A percentile compares a stretch with the other conserved stretches of the same genome.
Evolutionary conservation across 2,888 invertebrate genomes (phyloP).

Genomic region (Caenorhabditis zanzibari): DNA sequence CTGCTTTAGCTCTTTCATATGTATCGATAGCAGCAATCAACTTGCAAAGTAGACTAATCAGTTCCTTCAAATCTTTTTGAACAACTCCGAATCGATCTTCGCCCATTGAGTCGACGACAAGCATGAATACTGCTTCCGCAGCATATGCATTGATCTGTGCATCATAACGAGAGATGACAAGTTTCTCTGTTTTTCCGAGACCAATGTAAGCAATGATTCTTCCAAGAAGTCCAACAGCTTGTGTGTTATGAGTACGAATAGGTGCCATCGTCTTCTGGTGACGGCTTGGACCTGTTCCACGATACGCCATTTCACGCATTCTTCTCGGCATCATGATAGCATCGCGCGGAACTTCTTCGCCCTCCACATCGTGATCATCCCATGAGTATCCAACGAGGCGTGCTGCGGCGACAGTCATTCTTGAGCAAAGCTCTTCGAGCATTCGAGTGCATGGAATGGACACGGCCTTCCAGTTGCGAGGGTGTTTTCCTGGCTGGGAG

Average conservation of each 20-base stretch:
- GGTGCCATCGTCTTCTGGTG: constrained; percentile 50
- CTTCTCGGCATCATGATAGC: constrained; percentile 61
- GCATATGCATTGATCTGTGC: constrained; percentile 57
- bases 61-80: constrained; percentile 67
- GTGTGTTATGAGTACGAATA: constrained; percentile 45
- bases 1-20: constrained; percentile 69
- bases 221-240: constrained; percentile 11
- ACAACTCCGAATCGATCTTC: constrained; percentile 77
- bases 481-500: constrained; percentile 73
- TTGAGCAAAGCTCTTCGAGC: constrained; percentile 65
- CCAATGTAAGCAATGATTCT: constrained; percentile 24
- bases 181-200: constrained; percentile 20
- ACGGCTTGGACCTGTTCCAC: constrained; percentile 23
- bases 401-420: constrained; percentile 50
- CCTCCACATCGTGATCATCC: constrained; percentile 45
- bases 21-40: constrained; percentile 66
- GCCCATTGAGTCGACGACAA: constrained; percentile 69
- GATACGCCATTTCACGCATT: constrained; percentile 59
- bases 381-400: constrained; percentile 59
- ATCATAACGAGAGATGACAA: constrained; percentile 63
- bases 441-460: constrained; percentile 52
- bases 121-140: constrained; percentile 68
- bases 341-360: constrained; percentile 44
- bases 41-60: constrained; percentile 54
- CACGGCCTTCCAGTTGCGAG: constrained; percentile 72